phyloP scores from a whole-genome alignment of 2,888 invertebrate species.

The Drosophila mimetica region DNA sequence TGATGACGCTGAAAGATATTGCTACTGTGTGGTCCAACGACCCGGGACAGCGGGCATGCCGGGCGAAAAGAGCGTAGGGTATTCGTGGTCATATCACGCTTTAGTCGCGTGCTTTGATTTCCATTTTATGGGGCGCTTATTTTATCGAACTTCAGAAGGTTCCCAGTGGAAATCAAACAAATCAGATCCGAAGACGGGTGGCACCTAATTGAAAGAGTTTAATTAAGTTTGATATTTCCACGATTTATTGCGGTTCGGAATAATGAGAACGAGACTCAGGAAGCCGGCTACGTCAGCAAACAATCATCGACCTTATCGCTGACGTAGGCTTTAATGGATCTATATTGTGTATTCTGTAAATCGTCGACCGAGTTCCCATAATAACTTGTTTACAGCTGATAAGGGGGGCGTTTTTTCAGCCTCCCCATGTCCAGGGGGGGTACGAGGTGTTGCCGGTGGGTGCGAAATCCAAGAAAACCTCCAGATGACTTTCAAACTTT shows the following conservation, averaged over 20 bases:
- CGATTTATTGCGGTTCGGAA: constrained; percentile 11
- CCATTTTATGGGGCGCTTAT: constrained; percentile 25
- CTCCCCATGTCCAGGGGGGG: constrained; percentile 13
- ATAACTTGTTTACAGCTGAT: constrained; percentile 66
- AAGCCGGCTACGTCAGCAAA: constrained; percentile 40
- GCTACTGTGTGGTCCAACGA: not conserved
- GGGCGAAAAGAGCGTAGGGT: constrained; percentile 1
- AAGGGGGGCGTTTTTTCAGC: constrained; percentile 25
- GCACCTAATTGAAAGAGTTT: constrained; percentile 37
- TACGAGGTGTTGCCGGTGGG: constrained; percentile 17
- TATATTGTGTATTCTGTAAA: constrained; percentile 29
- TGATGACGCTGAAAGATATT: not conserved
- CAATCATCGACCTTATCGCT: constrained; percentile 35
- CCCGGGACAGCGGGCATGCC: not conserved
- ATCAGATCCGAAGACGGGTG: constrained; percentile 23
- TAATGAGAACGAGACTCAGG: not conserved
- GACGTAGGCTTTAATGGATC: constrained; percentile 35
- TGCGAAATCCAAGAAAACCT: constrained; percentile 42
- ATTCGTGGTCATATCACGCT: constrained; percentile 43
- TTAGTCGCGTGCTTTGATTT: constrained; percentile 48
- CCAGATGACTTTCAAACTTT: constrained; percentile 67
- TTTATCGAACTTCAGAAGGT: constrained; percentile 42
- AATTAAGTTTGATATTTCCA: constrained; percentile 27
- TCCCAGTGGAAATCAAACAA: constrained; percentile 7
- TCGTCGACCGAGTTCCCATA: constrained; percentile 28